Conservation (phyloP, 2,113 vertebrate species). For the Apaloderma vittatum region DNA sequence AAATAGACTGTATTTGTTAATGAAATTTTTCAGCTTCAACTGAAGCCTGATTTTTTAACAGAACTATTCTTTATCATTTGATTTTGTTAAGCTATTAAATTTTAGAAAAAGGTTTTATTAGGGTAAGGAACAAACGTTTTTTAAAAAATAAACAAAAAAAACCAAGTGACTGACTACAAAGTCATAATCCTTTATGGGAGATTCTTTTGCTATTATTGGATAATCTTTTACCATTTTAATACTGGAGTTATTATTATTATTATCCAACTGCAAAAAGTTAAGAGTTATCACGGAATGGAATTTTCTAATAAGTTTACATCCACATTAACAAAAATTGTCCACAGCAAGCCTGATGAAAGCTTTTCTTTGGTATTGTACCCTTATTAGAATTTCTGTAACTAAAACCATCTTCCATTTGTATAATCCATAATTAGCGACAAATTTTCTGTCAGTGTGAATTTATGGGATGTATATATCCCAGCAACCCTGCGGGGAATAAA, state of each 20-base stretch:
- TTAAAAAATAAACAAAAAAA: neutral
- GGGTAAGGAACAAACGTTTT: rapidly evolving
- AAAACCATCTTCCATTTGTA: neutral
- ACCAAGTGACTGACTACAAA: rapidly evolving
- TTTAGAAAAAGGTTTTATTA: neutral
- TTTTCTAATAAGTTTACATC: neutral
- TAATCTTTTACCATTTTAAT: neutral
- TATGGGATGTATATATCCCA: neutral
- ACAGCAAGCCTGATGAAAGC: neutral
- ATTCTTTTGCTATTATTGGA: neutral
- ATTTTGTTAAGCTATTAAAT: neutral
- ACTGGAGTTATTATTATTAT: neutral
- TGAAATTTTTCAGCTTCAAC: neutral
- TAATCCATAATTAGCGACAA: neutral
- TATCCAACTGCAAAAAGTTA: neutral
- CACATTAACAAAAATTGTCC: neutral
- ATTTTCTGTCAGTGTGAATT: neutral
- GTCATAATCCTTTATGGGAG: neutral
- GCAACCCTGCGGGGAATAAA: neutral
- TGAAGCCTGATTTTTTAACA: neutral
- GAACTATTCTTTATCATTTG: neutral
- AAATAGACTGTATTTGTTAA: neutral
- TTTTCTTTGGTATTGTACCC: neutral
- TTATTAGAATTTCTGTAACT: neutral
- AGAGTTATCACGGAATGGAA: neutral